Evolutionary conservation across 2,888 invertebrate species (phyloP).

Genomic region (Corbicula japonica): DNA sequence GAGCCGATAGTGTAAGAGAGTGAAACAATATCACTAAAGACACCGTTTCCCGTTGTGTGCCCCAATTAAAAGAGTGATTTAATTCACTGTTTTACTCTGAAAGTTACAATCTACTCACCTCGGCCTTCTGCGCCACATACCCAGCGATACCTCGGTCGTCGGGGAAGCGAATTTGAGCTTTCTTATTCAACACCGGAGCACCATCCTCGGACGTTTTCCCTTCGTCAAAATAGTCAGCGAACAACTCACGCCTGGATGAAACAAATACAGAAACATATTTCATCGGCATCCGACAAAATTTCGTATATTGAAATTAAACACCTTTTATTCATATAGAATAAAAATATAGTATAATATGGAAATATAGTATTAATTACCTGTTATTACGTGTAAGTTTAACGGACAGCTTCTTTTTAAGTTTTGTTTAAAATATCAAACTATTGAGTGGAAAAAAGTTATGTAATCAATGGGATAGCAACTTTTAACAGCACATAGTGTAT

Average conservation of each 20-base stretch:
- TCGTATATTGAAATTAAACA: neutral
- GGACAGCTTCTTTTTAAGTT: neutral
- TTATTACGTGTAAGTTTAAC: neutral
- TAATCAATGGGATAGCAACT: too few species aligned
- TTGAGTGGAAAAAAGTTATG: too few species aligned
- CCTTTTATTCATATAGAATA: neutral
- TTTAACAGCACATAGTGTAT: too few species aligned
- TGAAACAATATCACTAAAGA: neutral
- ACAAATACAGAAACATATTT: too few species aligned
- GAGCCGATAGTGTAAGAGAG: neutral
- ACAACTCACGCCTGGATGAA: conserved; percentile 69
- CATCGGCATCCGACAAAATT: too few species aligned
- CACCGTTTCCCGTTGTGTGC: neutral
- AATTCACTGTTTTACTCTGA: neutral
- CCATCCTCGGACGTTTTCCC: conserved; percentile 69
- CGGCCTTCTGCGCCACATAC: conserved; percentile 75
- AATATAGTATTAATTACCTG: neutral
- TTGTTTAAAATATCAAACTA: too few species aligned
- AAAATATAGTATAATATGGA: neutral
- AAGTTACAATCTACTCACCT: conserved; percentile 48
- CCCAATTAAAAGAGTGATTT: neutral
- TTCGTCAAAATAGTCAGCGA: conserved; percentile 78
- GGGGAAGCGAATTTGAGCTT: conserved; percentile 73
- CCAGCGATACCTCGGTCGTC: conserved; percentile 78
- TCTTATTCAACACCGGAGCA: conserved; percentile 71